These are phyloP conservation scores for Panonychus citri DNA, from an alignment of 1,140 invertebrate species.

Conservation along the genomic window DNA sequence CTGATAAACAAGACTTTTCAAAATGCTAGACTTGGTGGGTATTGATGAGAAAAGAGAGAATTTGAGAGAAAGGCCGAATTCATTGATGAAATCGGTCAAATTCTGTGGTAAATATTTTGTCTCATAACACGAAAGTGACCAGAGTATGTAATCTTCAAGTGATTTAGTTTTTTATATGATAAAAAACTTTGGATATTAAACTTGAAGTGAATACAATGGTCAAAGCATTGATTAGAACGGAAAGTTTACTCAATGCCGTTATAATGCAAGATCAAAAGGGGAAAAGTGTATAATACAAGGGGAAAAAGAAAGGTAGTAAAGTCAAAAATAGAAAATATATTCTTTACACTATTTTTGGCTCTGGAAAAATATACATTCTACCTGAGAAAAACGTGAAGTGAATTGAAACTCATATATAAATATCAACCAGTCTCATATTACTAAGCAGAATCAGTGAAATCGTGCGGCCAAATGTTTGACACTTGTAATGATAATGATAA, in stretches of 20 bases:
- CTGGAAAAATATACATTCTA: too few species aligned
- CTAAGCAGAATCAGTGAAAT: too few species aligned
- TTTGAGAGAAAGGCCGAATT: neutral
- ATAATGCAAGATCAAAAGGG: slow-evolving; percentile 80
- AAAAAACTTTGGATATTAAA: slow-evolving; percentile 77
- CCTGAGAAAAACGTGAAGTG: too few species aligned
- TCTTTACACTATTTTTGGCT: too few species aligned
- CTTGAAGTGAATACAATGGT: slow-evolving; percentile 98
- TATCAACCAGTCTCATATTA: too few species aligned
- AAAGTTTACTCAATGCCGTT: slow-evolving; percentile 63
- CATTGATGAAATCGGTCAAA: neutral
- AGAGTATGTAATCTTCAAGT: slow-evolving; percentile 52
- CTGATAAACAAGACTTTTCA: slow-evolving; percentile 73
- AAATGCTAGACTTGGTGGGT: slow-evolving; percentile 47
- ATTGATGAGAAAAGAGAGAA: slow-evolving; percentile 19
- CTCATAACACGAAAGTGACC: slow-evolving; percentile 57
- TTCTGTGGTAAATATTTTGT: slow-evolving; percentile 13
- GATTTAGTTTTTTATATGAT: slow-evolving; percentile 36
- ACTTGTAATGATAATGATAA: too few species aligned
- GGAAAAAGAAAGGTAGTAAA: too few species aligned
- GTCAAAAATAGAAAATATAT: too few species aligned
- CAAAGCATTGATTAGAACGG: slow-evolving; percentile 83
- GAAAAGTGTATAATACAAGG: too few species aligned
- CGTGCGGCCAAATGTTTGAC: too few species aligned
- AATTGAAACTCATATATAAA: too few species aligned